Base-by-base conservation (phyloP, 1,140 invertebrate genomes). In the Ladona fulva region DNA sequence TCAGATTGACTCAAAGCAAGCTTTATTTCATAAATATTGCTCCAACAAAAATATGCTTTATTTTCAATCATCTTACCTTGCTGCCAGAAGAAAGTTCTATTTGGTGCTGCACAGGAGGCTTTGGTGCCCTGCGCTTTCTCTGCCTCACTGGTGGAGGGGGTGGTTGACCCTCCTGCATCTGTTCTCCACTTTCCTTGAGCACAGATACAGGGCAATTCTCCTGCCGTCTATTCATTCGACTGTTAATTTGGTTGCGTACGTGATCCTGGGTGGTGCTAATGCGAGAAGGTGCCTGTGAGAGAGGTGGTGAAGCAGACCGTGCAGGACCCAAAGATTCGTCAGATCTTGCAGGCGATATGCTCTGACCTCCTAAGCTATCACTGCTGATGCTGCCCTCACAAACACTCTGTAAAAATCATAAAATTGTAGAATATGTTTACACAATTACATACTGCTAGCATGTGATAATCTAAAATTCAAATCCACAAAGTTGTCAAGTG, bases 311-410 rank as follows among this genome's bases (percentile, higher is more conserved):
- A 25, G 81, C 81, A n/a, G 83, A 84, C 16, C 82, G 78, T 42
- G 78, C 24, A 1, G 52, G 52, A 22, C 77, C 73, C 37, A 78
- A 12, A 76, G 80, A 66, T 77, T 81, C 86, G 80, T 76, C 85
- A 77, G 87, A 88, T 24, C 86, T 83, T 0, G 87, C 85, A 0
- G 88, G 88, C 8, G 88, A 89, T 11, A 85, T 84, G 78, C 86
- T 88, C 42, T 86, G 83, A 16, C 83, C 85, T 7, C 84, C 86
- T 0, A 87, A 82, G 77, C 85, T 87, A 74, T 87, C 86, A 76
- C 83, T 88, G 80, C 87, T 88, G 77, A 87, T 75, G 14, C 87
- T 87, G 79, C 82, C 85, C 52, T 87, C 85, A 44, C 80, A 80
- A 59, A 80, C 77, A 75, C 80, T 80, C 82, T 85, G 77, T 37